These are phyloP conservation scores for Epistrophe eligans DNA, from an alignment of 2,888 invertebrate genomes.

Conservation along the genomic window DNA sequence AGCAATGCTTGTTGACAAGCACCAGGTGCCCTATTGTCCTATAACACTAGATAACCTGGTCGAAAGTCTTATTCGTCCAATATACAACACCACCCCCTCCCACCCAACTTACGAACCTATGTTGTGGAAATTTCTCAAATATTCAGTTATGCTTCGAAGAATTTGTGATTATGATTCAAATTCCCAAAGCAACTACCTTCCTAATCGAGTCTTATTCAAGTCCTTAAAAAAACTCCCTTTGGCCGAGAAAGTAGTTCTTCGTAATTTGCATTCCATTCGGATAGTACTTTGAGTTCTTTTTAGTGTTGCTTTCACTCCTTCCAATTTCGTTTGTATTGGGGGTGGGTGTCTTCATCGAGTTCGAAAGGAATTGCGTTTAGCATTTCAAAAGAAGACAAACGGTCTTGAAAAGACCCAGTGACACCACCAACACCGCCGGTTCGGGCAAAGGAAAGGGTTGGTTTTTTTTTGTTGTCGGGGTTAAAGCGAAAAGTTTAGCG, in stretches of 20 bases:
- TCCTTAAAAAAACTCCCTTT: not conserved
- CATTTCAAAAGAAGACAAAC: conserved; percentile 72
- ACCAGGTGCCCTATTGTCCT: conserved; percentile 43
- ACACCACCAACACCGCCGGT: not conserved
- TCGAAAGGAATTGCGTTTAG: conserved; percentile 70
- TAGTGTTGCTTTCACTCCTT: conserved; percentile 27
- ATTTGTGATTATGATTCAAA: conserved; percentile 60
- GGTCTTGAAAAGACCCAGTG: conserved; percentile 39
- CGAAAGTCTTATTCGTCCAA: not conserved
- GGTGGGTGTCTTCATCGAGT: conserved; percentile 23
- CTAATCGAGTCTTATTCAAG: conserved; percentile 30
- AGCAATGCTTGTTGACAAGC: conserved; percentile 24
- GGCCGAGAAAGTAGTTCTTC: conserved; percentile 37
- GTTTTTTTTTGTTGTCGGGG: not conserved
- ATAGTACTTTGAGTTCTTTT: conserved; percentile 26
- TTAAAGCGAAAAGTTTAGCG: conserved; percentile 23
- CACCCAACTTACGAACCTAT: not conserved
- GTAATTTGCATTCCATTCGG: conserved; percentile 68
- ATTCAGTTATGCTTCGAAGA: conserved; percentile 34
- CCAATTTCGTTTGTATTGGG: not conserved
- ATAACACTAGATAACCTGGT: conserved; percentile 36
- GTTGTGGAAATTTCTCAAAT: conserved; percentile 29
- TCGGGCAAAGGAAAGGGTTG: not conserved
- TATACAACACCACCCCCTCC: not conserved
- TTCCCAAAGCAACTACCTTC: conserved; percentile 17